Evolutionary conservation across 2,888 invertebrate genomes (phyloP).

Genomic region (Didymodactylos carnosus): DNA sequence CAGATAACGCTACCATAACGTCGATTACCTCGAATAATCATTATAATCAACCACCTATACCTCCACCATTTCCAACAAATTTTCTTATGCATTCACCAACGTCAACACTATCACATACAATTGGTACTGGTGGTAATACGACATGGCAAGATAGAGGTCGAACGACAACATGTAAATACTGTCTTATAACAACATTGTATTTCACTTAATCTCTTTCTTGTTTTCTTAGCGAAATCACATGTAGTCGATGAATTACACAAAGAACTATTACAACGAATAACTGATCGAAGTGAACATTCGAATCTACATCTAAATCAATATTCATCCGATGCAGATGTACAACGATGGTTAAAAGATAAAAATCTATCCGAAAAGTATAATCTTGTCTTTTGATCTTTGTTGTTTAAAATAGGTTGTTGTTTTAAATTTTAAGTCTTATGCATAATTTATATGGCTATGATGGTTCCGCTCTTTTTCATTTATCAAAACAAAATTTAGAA

Average conservation of each 20-base stretch:
- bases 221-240: background rate
- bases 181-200: too few relatives aligned
- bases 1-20: background rate
- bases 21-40: background rate
- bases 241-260: background rate
- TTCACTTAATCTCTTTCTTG: too few relatives aligned
- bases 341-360: background rate
- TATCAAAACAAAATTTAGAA: background rate
- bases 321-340: background rate
- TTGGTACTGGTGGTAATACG: too few relatives aligned
- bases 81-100: too few relatives aligned
- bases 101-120: too few relatives aligned
- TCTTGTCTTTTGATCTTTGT: background rate
- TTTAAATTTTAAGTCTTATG: background rate
- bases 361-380: background rate
- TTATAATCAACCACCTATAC: too few relatives aligned
- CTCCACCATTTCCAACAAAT: too few relatives aligned
- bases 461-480: background rate
- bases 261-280: background rate
- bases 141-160: too few relatives aligned
- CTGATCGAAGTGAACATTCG: background rate
- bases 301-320: background rate
- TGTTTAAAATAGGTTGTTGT: background rate
- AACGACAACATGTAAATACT: too few relatives aligned
- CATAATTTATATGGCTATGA: background rate